Base-by-base conservation (phyloP, 2,113 vertebrate genomes). In the Tenebrosternarchus preto region DNA sequence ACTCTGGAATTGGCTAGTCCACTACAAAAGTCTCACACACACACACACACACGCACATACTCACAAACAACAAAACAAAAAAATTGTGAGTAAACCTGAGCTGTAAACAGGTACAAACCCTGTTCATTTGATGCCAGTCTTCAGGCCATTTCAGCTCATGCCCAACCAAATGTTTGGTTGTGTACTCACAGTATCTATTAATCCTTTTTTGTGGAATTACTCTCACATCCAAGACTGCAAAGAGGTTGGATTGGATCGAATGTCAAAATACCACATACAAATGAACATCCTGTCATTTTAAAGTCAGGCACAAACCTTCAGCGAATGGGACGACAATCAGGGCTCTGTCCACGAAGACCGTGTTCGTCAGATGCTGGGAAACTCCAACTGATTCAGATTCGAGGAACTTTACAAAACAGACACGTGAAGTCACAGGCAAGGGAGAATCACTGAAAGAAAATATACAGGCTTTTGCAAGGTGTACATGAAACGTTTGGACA, bases 331-430 rank as follows among this genome's bases (percentile, higher is more conserved):
- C 98, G 88, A 99, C 98, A 88, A 99, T 99, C 94, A 99, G 90
- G 82, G 98, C 98, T 95, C 98, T 93, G 94, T 99, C 98, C 95
- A 99, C 97, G 92, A 99, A 99, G 85, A 99, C 98, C 85, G 98
- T 99, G 93, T 99, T 99, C 86, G 98, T 99, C 95, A 99, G 94
- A 69, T 99, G 98, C 91, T 99, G 98, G 60, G 97, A 97, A 91
- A 99, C 97, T 88, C 97, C 96, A 87, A 98, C 96, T 1, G 97
- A 98, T 88, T 98, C 96, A 12, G 96, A 89, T 87, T 99, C 97
- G 89, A 94, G 95, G 95, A 99, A 99, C 95, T 99, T 99, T 96
- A 99, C 97, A 98, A 99, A 99, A 95, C 98, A 99, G 89, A 99
- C 98, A 90, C 98, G 96, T 85, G 98, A 99, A 82, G 98, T 98